phyloP scores from a whole-genome alignment of 2,888 invertebrate species.

The Patella caerulea region DNA sequence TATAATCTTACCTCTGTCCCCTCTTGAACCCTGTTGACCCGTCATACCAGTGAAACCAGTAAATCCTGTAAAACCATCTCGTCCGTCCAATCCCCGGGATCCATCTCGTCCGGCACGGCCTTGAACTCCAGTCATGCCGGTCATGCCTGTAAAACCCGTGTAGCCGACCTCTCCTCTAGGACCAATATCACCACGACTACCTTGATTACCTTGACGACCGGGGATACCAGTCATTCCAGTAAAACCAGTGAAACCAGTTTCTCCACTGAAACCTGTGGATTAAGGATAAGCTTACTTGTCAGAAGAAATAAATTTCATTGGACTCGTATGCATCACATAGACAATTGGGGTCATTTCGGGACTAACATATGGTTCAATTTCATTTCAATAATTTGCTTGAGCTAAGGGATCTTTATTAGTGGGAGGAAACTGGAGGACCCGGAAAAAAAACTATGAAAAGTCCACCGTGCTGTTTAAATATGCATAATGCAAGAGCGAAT shows the following conservation, averaged over 20 bases:
- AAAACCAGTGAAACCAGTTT: not conserved
- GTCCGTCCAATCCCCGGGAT: not conserved
- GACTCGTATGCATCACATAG: too few relatives aligned
- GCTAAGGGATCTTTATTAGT: too few relatives aligned
- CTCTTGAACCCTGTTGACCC: not conserved
- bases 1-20: not conserved
- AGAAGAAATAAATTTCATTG: too few relatives aligned
- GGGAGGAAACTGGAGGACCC: too few relatives aligned
- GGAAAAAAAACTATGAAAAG: too few relatives aligned
- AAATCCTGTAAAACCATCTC: not conserved
- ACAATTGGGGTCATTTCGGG: too few relatives aligned
- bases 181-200: conserved; percentile 6
- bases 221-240: not conserved
- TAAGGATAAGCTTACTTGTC: too few relatives aligned
- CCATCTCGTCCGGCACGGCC: too few relatives aligned
- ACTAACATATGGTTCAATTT: too few relatives aligned
- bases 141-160: conserved; percentile 12
- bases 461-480: too few relatives aligned
- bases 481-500: too few relatives aligned
- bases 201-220: not conserved
- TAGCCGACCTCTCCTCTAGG: not conserved
- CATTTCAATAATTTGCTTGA: too few relatives aligned
- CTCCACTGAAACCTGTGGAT: not conserved
- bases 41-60: conserved; percentile 4
- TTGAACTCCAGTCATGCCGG: conserved; percentile 12